phyloP scores from a whole-genome alignment of 2,797 vertebrate species.

The Xiphophorus birchmanni region DNA sequence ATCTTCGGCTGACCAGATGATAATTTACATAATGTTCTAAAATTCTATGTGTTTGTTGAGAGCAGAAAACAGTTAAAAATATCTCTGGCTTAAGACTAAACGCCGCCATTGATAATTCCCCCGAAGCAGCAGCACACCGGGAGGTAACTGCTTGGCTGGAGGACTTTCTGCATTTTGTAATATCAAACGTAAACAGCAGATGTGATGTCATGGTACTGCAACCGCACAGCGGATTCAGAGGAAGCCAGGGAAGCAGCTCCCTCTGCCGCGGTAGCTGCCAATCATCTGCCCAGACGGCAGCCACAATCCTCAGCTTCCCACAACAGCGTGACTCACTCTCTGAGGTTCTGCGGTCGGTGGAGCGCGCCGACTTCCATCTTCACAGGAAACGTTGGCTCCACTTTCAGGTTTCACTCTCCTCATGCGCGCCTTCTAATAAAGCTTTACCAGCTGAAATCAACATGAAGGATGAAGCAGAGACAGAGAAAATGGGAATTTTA shows the following conservation, averaged over 20 bases:
- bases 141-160: background rate
- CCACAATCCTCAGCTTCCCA: conserved; percentile 49
- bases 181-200: conserved; percentile 29
- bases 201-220: conserved; percentile 46
- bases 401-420: conserved; percentile 65
- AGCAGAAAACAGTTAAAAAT: background rate
- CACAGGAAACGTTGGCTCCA: conserved; percentile 48
- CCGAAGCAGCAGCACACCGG: background rate
- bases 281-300: conserved; percentile 52
- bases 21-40: background rate
- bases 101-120: background rate
- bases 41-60: conserved; percentile 1
- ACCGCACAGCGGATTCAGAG: conserved; percentile 32
- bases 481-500: background rate
- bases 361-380: conserved; percentile 67
- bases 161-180: conserved; percentile 3
- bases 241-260: conserved; percentile 20
- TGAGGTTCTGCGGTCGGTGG: conserved; percentile 51
- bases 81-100: conserved; percentile 3
- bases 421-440: conserved; percentile 53
- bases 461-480: conserved; percentile 15
- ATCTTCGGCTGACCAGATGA: background rate
- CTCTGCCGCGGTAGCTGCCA: conserved; percentile 42
- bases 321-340: conserved; percentile 66
- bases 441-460: conserved; percentile 46